Evolutionary conservation across 2,113 vertebrate genomes (phyloP).

Genomic region (Addax nasomaculatus): DNA sequence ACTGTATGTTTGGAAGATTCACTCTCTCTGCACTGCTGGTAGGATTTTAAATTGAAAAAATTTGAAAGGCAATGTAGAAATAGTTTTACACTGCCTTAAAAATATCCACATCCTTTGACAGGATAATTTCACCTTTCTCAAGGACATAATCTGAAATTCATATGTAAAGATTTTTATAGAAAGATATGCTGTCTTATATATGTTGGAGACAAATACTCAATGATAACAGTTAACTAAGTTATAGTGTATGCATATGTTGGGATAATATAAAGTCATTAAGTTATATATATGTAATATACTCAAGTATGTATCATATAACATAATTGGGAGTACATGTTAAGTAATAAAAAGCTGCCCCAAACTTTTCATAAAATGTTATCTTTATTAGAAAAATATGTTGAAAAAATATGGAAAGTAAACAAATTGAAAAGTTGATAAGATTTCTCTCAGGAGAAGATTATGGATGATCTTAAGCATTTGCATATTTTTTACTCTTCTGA

Average conservation of each 20-base stretch:
- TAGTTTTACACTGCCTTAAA: conserved; percentile 7
- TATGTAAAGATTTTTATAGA: neutral
- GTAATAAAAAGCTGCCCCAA: neutral
- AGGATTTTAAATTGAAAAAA: neutral
- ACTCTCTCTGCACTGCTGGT: neutral
- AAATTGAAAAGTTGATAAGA: neutral
- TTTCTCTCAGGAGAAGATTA: neutral
- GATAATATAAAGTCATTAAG: neutral
- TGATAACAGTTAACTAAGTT: neutral
- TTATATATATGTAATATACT: neutral
- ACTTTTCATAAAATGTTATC: neutral
- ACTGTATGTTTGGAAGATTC: neutral
- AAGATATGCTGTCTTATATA: neutral
- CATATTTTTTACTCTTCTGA: neutral
- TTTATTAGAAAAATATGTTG: neutral
- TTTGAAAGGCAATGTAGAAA: conserved; percentile 5
- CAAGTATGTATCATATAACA: neutral
- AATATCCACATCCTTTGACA: neutral
- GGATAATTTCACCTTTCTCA: conserved; percentile 32
- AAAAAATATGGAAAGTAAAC: neutral
- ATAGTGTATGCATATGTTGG: neutral
- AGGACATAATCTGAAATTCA: conserved; percentile 31
- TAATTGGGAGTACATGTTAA: neutral
- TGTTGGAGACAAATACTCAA: neutral
- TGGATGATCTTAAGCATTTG: neutral